Base-by-base conservation (phyloP, 1,140 invertebrate species). In the Microplitis mediator region DNA sequence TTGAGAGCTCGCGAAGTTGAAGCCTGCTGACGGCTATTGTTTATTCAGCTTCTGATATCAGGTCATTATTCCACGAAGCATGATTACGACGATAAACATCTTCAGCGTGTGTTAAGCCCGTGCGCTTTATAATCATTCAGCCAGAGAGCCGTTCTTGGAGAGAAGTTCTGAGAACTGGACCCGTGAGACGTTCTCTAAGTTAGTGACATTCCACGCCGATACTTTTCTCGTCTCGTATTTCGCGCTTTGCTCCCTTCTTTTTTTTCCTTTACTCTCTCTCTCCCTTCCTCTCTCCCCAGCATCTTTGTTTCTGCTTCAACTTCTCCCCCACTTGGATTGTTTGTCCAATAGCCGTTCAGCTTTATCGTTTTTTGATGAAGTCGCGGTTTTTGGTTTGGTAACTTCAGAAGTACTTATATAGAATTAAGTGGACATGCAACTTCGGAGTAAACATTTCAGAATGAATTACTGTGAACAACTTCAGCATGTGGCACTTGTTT, bases 151-250 rank as follows among this genome's bases (percentile, higher is more conserved):
- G 78, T 81, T 79, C 78, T 77, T 78, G 80, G 72, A 75, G 77
- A 76, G 76, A 77, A 78, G 69, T 86, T 85, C 82, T 79, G 79
- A 78, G 84, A 86, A 84, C 79, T 79, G 79, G 80, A 81, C 79
- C 79, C 81, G 77, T 78, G 78, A 81, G 81, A 84, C 80, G 74
- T 79, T 81, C 79, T 79, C 74, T 77, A 79, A 78, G 80, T 80
- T 80, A 80, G 83, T 81, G 82, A 84, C 83, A 85, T 84, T 85
- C 82, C 82, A 81, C 74, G 75, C 80, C 76, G 78, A 81, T 82
- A 83, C 79, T 81, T 84, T 80, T 82, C 79, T 78, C 79, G 76
- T 80, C 80, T 82, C 77, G 77, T 80, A 74, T 82, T 84, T 82
- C 80, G 77, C 80, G 75, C 72, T 78, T 78, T 56, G 63, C 50